phyloP scores from a whole-genome alignment of 2,797 vertebrate genomes.

The Leptoclinus maculatus region DNA sequence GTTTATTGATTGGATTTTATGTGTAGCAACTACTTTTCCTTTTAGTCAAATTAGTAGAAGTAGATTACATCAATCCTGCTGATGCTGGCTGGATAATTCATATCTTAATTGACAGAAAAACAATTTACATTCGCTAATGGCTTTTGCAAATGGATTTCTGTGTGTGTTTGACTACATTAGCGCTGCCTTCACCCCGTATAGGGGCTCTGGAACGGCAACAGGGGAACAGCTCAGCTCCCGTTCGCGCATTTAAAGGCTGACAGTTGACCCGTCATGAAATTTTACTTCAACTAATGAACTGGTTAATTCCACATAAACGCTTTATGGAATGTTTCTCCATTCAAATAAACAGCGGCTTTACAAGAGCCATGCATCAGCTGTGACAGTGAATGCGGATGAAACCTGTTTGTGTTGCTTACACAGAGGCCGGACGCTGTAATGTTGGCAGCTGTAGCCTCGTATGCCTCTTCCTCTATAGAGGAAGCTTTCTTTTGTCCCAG shows the following conservation, averaged over 20 bases:
- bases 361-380: constrained; percentile 34
- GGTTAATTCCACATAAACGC: constrained; percentile 61
- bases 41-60: constrained; percentile 79
- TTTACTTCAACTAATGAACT: constrained; percentile 70
- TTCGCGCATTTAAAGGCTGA: constrained; percentile 55
- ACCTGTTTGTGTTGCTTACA: constrained; percentile 39
- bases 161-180: constrained; percentile 56
- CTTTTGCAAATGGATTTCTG: constrained; percentile 71
- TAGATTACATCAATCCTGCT: constrained; percentile 74
- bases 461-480: constrained; percentile 35
- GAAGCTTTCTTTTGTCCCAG: background rate
- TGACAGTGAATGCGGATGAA: constrained; percentile 45
- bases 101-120: constrained; percentile 81
- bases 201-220: constrained; percentile 20
- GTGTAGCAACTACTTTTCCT: constrained; percentile 74
- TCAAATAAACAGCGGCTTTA: constrained; percentile 54
- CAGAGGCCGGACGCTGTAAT: constrained; percentile 31
- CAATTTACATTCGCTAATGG: constrained; percentile 80
- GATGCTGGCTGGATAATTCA: constrained; percentile 77
- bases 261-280: constrained; percentile 63
- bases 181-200: constrained; percentile 27
- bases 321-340: constrained; percentile 49
- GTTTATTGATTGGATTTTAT: constrained; percentile 76
- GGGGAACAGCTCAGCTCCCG: constrained; percentile 24
- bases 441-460: constrained; percentile 53